Percentiles rank a stretch among this genome's conserved stretches.
These are phyloP conservation scores for Malurus alboscapulatus DNA, from an alignment of 2,113 vertebrate species.

Conservation along the genomic window DNA sequence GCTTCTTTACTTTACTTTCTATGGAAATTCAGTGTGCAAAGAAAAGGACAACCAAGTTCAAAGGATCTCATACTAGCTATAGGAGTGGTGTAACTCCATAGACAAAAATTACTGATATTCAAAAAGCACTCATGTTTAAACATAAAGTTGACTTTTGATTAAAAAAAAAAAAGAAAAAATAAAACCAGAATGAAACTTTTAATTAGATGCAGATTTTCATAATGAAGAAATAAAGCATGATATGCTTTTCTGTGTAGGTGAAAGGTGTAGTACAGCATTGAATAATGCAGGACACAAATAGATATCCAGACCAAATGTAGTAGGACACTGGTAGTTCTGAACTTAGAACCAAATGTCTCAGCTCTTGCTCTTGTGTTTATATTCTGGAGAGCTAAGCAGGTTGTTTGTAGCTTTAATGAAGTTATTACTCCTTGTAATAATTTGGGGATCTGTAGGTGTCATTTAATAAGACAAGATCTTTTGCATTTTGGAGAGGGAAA, in stretches of 20 bases:
- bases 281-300: not conserved
- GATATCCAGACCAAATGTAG: not conserved
- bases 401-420: not conserved
- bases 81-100: not conserved
- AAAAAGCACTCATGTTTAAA: not conserved
- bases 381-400: not conserved
- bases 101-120: not conserved
- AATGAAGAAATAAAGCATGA: not conserved
- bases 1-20: not conserved
- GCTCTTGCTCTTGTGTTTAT: not conserved
- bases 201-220: not conserved
- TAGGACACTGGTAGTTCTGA: not conserved
- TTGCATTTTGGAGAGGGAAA: not conserved
- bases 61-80: not conserved
- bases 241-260: accelerated
- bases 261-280: not conserved
- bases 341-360: not conserved
- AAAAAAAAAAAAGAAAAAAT: not conserved
- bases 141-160: not conserved
- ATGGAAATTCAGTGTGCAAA: not conserved
- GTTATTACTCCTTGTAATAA: not conserved
- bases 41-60: not conserved
- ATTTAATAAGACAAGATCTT: not conserved
- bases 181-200: not conserved
- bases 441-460: not conserved